Evolutionary conservation across 64 coral and sea anemone species (phyloP), one percentile per base, ranked within the genome.

Genomic region (Montipora sp.): DNA sequence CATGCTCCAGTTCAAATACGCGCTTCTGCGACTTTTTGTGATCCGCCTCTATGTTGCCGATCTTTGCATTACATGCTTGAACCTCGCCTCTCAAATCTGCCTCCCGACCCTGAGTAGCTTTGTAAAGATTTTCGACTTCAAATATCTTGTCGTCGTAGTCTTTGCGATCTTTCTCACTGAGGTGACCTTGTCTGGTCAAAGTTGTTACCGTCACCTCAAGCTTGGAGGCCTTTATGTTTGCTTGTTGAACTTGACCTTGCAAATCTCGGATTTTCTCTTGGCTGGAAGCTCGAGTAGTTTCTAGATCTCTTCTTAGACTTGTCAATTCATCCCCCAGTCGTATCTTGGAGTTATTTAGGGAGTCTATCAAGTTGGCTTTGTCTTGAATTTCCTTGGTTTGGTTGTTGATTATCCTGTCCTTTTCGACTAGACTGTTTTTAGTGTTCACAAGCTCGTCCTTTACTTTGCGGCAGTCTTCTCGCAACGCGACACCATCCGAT

Each of bases 11-110:
- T 22, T 98, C 97, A 46, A 96, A 93, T 0, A 94, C 90, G 5
- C 94, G 88, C 76, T 98, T 95, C 66, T 98, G 97, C 19, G 97
- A 93, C 83, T 94, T 98, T 79, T 94, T 98, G 77, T 86, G 89
- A 87, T 98, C 97, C 55, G 70, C 74, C 51, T 96, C 97, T 5
- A 98, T 51, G 81, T 92, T 93, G 21, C 48, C 68, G 36, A 98
- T 67, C 49, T 91, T 93, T 0, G 88, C 88, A 59, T 88, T 96
- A 36, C 81, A 80, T 15, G 89, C 73, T 75, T 96, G 78, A 13
- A 98, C 89, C 47, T 98, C 97, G 55, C 87, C 94, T 80, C 90
- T 93, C 3, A 98, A 61, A 73, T 93, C 94, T 7, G 91, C 83
- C 76, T 98, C 97, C 20, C 92, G 91, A 8, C 95, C 97, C 65